Conservation (phyloP, 2,113 vertebrate genomes). For the Chitala chitala region DNA sequence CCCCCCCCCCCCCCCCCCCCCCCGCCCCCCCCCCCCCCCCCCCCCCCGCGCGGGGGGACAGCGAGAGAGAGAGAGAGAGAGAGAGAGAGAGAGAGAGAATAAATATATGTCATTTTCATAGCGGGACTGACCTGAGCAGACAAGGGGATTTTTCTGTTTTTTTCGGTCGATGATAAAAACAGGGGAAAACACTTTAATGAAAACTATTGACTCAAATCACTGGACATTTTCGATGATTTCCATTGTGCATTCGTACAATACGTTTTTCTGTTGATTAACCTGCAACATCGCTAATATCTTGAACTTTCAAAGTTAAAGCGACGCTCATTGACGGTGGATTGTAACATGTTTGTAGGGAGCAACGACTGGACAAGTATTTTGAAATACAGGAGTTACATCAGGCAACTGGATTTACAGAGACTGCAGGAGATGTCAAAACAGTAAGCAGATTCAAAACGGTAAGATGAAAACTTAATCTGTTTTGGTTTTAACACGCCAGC, state of each 20-base stretch:
- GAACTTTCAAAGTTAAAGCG: constrained; percentile 16
- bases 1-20: no score
- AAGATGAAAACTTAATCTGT: constrained; percentile 1
- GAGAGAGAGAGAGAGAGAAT: constrained; percentile 4
- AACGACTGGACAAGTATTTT: background rate
- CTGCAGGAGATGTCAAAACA: constrained; percentile 3
- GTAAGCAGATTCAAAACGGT: background rate
- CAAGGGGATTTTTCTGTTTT: constrained; percentile 6
- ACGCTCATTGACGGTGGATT: background rate
- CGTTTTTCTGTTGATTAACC: background rate
- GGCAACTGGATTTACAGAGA: background rate
- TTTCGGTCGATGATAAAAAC: background rate
- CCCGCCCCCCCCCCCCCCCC: no score
- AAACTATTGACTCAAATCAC: background rate
- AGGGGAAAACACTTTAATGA: background rate
- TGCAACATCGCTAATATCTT: background rate
- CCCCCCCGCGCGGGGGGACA: no score
- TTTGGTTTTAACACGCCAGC: no score
- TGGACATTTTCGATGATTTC: background rate
- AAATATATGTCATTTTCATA: no score
- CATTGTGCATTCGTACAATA: background rate
- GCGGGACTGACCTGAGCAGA: background rate
- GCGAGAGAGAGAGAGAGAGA: background rate
- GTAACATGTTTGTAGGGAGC: background rate
- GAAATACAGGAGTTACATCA: background rate